These are phyloP conservation scores for Myotis daubentonii DNA, from an alignment of 2,797 vertebrate species.

Conservation along the genomic window DNA sequence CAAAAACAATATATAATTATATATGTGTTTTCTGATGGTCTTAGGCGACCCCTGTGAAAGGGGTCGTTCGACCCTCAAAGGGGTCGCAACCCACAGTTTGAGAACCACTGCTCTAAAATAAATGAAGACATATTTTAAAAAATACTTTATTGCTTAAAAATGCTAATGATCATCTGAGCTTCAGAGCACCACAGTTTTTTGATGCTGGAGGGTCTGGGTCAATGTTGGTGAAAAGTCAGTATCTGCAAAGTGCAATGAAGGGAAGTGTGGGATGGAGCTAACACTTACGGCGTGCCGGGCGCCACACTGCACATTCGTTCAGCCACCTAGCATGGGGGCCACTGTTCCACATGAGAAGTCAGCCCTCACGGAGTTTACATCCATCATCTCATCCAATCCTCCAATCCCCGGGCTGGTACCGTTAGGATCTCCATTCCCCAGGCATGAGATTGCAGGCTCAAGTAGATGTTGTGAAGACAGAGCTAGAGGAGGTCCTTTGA, in stretches of 20 bases:
- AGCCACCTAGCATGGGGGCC: neutral
- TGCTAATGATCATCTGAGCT: neutral
- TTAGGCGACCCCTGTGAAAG: no score
- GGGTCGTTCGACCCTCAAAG: no score
- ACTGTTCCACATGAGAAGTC: fast-evolving
- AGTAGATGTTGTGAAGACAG: neutral
- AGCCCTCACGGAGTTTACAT: no score
- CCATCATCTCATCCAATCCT: neutral
- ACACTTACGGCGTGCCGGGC: fast-evolving
- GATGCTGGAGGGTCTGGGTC: neutral
- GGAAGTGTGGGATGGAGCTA: fast-evolving
- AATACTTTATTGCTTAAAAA: neutral
- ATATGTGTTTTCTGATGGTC: no score
- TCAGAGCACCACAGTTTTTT: neutral
- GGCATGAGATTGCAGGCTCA: neutral
- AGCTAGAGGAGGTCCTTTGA: neutral
- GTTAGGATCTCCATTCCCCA: neutral
- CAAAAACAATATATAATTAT: no score
- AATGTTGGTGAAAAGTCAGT: neutral
- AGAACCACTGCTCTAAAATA: no score
- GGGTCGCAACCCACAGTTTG: no score
- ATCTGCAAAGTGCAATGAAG: neutral
- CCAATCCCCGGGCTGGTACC: fast-evolving
- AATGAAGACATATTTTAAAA: no score
- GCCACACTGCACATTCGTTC: fast-evolving